Evolutionary conservation across 1,140 invertebrate species (phyloP), one percentile per base, ranked within the genome.

Genomic region (Monomorium pharaonis): DNA sequence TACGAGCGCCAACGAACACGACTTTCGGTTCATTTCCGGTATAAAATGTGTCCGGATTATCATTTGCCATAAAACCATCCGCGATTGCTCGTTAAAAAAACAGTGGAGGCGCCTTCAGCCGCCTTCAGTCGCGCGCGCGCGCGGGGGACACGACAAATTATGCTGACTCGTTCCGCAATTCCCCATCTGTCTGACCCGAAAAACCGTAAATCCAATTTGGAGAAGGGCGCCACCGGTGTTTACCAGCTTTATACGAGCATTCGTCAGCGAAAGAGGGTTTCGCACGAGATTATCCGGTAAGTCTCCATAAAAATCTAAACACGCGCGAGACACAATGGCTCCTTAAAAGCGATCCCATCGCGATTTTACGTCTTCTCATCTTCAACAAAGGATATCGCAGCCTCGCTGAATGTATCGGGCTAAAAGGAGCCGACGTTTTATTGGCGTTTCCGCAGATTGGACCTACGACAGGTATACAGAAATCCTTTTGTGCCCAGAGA

Each of bases 271-370:
- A 67, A 87, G 49, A 69, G 24, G 72, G 49, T 49, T 80, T 58
- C 80, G 58, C 24, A 27, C 62, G 74, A 70, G 88, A 90, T 90
- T 88, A 90, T 90, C 72, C 83, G 70, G 54, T 62, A 63, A 88
- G 67, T 75, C 76, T 84, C 83, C 69, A 84, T 90, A 88, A 90
- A 90, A 90, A 90, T 84, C 70, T 89, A 89, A 90, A 87, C 88
- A 63, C 47, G 80, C 58, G 63, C 62, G 63, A 21, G 51, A 30
- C 56, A 16, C 14, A 69, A 47, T 62, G 81, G 49, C 75, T 88
- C 37, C 76, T 90, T 85, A 78, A 88, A 85, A 72, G 54, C 88
- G 42, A 83, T 83, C 76, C 54, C 44, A 80, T 89, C 84, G 54
- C 37, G 49, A 86, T 78, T 90, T 90, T 90, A 90, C 88, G 88